These are phyloP conservation scores for Rhinogobio ventralis DNA, from an alignment of 2,797 vertebrate genomes.

Conservation along the genomic window DNA sequence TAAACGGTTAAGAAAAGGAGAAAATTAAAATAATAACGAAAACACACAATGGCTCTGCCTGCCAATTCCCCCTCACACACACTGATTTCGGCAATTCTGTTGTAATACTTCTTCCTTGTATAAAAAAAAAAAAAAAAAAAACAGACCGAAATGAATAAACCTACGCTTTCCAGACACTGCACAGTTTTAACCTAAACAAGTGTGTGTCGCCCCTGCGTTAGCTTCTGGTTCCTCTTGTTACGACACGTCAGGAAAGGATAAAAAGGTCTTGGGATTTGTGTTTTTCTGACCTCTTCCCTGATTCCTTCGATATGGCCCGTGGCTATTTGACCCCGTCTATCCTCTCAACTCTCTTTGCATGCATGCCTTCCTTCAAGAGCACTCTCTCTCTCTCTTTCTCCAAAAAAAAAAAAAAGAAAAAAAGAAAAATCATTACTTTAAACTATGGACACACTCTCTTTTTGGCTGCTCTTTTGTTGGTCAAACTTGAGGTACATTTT, in stretches of 20 bases:
- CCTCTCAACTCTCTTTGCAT: conserved; percentile 58
- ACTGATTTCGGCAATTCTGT: neutral
- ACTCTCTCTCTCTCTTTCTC: conserved; percentile 41
- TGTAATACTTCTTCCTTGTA: neutral
- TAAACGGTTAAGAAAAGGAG: neutral
- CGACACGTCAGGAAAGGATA: conserved; percentile 59
- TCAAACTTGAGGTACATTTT: conserved; percentile 65
- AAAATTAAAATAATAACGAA: conserved; percentile 19
- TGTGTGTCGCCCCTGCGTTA: conserved; percentile 29
- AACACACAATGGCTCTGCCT: conserved; percentile 1
- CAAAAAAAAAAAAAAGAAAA: conserved; percentile 7
- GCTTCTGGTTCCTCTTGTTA: conserved; percentile 61
- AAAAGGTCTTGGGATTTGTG: conserved; percentile 73
- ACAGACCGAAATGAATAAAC: neutral
- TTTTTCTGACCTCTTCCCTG: conserved; percentile 80
- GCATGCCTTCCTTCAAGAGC: conserved; percentile 50
- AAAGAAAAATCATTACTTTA: conserved; percentile 4
- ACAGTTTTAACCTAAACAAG: conserved; percentile 28
- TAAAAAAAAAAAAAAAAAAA: neutral
- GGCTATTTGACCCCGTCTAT: conserved; percentile 78
- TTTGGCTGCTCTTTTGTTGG: conserved; percentile 13
- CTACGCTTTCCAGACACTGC: conserved; percentile 1
- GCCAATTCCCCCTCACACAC: neutral
- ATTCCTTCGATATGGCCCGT: conserved; percentile 75
- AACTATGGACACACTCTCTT: conserved; percentile 28